Percentiles rank a stretch among this genome's conserved stretches.
These are phyloP conservation scores for Fulica atra DNA, from an alignment of 2,113 vertebrate genomes.

Conservation along the genomic window DNA sequence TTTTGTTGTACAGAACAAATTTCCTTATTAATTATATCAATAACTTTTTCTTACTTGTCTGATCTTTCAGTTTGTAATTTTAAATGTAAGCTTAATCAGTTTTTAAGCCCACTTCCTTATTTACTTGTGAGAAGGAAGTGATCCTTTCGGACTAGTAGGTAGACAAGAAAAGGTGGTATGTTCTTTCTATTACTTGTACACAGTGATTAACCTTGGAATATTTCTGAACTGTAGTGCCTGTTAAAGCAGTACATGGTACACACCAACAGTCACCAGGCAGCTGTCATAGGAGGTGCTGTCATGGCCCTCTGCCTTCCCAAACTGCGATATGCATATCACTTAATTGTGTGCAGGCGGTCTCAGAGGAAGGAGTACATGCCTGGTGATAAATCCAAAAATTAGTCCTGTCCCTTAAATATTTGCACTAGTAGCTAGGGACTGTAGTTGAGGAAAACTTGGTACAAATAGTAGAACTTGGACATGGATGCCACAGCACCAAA, in stretches of 20 bases:
- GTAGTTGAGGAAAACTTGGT: not conserved
- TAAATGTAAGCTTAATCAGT: not conserved
- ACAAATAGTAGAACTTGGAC: not conserved
- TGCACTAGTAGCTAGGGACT: rapidly evolving
- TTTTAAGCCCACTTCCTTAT: not conserved
- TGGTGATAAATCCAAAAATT: not conserved
- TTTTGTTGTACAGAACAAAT: not conserved
- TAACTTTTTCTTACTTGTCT: not conserved
- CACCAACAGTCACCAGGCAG: not conserved
- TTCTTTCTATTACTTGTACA: constrained; percentile 29
- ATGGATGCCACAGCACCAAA: not conserved
- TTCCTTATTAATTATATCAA: not conserved
- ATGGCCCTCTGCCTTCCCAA: not conserved
- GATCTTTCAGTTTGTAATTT: not conserved
- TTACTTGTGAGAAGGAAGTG: not conserved
- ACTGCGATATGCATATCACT: not conserved
- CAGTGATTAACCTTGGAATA: not conserved
- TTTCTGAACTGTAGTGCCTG: constrained; percentile 6
- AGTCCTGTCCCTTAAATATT: not conserved
- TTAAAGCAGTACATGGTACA: not conserved
- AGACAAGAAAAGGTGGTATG: not conserved
- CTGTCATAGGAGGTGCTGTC: not conserved
- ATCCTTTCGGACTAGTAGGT: not conserved
- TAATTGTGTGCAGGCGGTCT: not conserved
- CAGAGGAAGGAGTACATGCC: not conserved